phyloP scores from a whole-genome alignment of 2,797 vertebrate species.

The Heteromormyrus szaboi region DNA sequence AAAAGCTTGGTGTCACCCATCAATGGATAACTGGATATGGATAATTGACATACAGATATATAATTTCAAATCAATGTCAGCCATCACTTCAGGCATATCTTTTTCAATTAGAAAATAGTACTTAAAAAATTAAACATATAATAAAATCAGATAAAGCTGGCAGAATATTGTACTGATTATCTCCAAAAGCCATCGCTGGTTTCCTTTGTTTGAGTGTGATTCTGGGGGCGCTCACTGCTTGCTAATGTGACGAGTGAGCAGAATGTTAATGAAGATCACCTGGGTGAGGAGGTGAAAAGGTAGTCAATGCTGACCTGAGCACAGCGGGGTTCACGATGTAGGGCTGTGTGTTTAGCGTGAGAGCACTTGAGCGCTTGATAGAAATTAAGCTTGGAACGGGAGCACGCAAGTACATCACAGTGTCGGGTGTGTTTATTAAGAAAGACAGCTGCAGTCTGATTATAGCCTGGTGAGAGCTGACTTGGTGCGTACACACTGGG shows the following conservation, averaged over 20 bases:
- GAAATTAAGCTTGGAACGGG: neutral
- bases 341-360: neutral
- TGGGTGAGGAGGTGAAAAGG: neutral
- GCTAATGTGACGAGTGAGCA: neutral
- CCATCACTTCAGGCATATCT: neutral
- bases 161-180: neutral
- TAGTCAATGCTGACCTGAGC: neutral
- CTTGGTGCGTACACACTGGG: neutral
- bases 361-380: neutral
- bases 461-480: neutral
- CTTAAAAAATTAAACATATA: neutral
- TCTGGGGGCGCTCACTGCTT: neutral
- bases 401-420: neutral
- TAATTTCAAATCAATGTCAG: neutral
- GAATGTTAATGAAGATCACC: neutral
- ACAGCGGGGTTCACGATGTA: neutral
- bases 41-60: neutral
- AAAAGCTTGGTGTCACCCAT: neutral
- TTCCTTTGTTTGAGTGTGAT: neutral
- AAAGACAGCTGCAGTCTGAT: neutral
- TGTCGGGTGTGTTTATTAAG: neutral
- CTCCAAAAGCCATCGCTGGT: neutral
- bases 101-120: neutral
- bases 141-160: neutral
- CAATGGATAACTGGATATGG: neutral